Evolutionary conservation across 1,140 invertebrate genomes (phyloP).

Genomic region (Leptinotarsa texana): DNA sequence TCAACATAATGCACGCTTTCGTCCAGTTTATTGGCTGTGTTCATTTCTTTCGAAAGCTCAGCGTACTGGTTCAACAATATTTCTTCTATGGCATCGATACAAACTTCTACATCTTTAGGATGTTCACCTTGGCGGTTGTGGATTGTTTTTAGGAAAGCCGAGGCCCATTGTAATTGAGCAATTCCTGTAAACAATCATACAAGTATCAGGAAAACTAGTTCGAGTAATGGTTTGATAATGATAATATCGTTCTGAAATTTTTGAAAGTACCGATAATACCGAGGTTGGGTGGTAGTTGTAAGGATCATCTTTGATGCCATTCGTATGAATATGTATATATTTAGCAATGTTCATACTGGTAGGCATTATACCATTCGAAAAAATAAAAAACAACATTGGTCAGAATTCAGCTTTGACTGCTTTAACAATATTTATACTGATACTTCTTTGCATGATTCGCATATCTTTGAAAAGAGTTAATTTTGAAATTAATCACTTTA

Average conservation of each 20-base stretch:
- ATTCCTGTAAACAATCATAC: slow-evolving; percentile 36
- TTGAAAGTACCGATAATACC: not conserved
- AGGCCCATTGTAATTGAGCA: slow-evolving; percentile 52
- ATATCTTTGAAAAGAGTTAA: too few species aligned
- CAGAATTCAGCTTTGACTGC: too few species aligned
- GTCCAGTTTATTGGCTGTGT: slow-evolving; percentile 31
- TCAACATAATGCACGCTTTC: slow-evolving; percentile 35
- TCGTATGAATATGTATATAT: not conserved
- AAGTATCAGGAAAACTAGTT: too few species aligned
- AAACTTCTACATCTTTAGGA: slow-evolving; percentile 48
- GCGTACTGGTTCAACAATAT: slow-evolving; percentile 49
- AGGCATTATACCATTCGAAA: not conserved
- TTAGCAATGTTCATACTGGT: not conserved
- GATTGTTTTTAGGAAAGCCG: slow-evolving; percentile 47
- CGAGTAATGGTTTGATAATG: too few species aligned
- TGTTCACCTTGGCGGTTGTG: slow-evolving; percentile 41
- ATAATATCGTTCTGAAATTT: too few species aligned
- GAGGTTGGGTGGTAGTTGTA: not conserved
- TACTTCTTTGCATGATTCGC: too few species aligned
- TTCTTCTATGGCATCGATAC: slow-evolving; percentile 48
- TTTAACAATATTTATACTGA: too few species aligned
- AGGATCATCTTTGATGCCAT: not conserved
- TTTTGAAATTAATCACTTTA: too few species aligned
- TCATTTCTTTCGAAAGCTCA: slow-evolving; percentile 39
- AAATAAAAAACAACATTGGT: too few species aligned